Conservation (phyloP, 2,113 vertebrate species). For the Petrocephalus zakoni region DNA sequence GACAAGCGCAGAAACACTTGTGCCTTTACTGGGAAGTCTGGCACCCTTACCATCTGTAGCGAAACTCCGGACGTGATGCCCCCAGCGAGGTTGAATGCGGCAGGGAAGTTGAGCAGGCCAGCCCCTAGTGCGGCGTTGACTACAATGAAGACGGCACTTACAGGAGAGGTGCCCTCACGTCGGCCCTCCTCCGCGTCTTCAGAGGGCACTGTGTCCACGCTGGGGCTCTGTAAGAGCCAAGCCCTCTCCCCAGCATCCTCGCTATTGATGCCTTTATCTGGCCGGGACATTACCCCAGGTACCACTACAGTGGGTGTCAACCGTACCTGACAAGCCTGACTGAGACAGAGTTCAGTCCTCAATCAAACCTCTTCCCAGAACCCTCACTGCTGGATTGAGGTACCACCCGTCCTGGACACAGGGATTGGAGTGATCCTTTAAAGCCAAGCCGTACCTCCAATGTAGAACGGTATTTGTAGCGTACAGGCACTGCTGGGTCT, state of each 20-base stretch:
- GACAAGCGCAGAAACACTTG: neutral
- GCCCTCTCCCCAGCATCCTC: conserved; percentile 75
- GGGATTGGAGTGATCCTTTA: neutral
- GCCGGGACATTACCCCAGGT: conserved; percentile 50
- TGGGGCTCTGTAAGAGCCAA: conserved; percentile 84
- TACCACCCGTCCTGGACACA: neutral
- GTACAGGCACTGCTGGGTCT: neutral
- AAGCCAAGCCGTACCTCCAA: neutral
- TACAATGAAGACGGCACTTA: conserved; percentile 86
- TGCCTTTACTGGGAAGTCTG: neutral
- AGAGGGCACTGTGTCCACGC: conserved; percentile 58
- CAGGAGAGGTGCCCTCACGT: conserved; percentile 59
- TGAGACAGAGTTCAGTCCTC: neutral
- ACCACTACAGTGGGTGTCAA: neutral
- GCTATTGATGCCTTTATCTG: conserved; percentile 72
- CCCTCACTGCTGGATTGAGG: neutral
- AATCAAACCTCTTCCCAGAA: neutral
- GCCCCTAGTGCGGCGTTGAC: conserved; percentile 92
- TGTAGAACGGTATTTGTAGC: neutral
- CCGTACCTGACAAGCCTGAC: neutral
- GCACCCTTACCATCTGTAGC: conserved; percentile 78
- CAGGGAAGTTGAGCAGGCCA: conserved; percentile 91
- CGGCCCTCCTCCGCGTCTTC: conserved; percentile 31
- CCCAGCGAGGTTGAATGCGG: conserved; percentile 85
- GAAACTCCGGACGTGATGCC: conserved; percentile 74